Evolutionary conservation across 2,797 vertebrate genomes (phyloP).

Genomic region (Muscicapa comitata): DNA sequence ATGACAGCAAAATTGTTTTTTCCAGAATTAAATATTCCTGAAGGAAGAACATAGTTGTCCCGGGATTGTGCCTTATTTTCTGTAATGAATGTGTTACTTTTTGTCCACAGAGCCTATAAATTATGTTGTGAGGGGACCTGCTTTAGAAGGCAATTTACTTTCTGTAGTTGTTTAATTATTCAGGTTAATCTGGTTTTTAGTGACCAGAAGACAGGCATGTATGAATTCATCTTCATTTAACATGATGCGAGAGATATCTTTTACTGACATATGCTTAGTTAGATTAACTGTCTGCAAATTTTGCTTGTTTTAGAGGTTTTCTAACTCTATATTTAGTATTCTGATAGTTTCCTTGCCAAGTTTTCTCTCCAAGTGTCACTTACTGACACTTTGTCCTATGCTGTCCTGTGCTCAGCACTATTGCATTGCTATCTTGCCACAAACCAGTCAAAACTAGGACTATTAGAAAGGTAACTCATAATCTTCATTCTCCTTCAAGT

Average conservation of each 20-base stretch:
- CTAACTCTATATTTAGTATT: not conserved
- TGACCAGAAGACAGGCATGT: not conserved
- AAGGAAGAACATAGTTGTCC: not conserved
- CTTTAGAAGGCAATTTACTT: not conserved
- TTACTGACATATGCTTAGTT: not conserved
- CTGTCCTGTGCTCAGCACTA: not conserved
- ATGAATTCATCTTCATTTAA: not conserved
- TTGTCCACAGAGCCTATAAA: not conserved
- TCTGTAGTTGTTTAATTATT: not conserved
- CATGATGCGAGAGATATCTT: not conserved
- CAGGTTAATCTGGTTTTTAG: not conserved
- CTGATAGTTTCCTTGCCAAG: not conserved
- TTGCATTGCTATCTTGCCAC: not conserved
- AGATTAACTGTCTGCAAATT: not conserved
- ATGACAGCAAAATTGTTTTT: not conserved
- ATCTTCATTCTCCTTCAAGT: not conserved
- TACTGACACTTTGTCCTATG: not conserved
- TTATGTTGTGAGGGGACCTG: not conserved
- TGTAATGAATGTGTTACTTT: not conserved
- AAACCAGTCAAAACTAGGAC: not conserved
- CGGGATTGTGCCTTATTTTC: not conserved
- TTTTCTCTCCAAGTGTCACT: not conserved
- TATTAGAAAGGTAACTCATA: not conserved
- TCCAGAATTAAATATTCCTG: not conserved
- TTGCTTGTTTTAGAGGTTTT: not conserved